Evolutionary conservation across 2,888 invertebrate species (phyloP).

Genomic region (Eupithecia subumbrata): DNA sequence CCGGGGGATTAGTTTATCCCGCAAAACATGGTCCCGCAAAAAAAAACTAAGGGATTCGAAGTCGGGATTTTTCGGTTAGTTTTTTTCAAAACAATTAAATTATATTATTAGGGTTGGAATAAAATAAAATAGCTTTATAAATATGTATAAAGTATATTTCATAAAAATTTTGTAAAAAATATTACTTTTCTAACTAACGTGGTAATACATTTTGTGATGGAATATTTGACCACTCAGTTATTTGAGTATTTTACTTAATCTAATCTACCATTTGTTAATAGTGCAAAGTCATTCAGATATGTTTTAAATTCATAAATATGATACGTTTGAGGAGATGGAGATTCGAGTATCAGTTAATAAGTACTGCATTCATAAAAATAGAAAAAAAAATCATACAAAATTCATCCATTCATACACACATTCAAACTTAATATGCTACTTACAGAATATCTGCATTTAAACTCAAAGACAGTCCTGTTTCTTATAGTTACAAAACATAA

Average conservation of each 20-base stretch:
- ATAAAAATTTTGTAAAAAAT: slow-evolving; percentile 74
- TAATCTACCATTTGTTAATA: slow-evolving; percentile 45
- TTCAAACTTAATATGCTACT: slow-evolving; percentile 44
- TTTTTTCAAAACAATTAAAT: too few relatives aligned
- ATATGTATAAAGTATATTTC: slow-evolving; percentile 69
- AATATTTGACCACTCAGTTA: slow-evolving; percentile 63
- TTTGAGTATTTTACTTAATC: slow-evolving; percentile 64
- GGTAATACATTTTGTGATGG: slow-evolving; percentile 79
- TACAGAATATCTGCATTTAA: slow-evolving; percentile 34
- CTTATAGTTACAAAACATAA: slow-evolving; percentile 71
- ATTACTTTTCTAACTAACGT: slow-evolving; percentile 73
- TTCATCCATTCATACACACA: slow-evolving; percentile 44
- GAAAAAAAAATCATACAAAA: slow-evolving; percentile 24
- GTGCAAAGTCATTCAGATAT: slow-evolving; percentile 52
- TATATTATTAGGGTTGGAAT: slow-evolving; percentile 5
- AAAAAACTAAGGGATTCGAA: too few relatives aligned
- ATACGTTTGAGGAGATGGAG: slow-evolving; percentile 40
- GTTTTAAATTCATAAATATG: slow-evolving; percentile 56
- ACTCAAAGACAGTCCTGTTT: slow-evolving; percentile 71
- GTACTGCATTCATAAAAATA: slow-evolving; percentile 27
- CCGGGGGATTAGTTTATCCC: too few relatives aligned
- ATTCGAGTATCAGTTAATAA: slow-evolving; percentile 34
- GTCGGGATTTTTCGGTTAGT: too few relatives aligned
- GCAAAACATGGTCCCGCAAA: too few relatives aligned
- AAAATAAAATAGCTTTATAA: slow-evolving; percentile 50